These are phyloP conservation scores for Cylindroiulus punctatus DNA, from an alignment of 2,888 invertebrate genomes.

Conservation along the genomic window DNA sequence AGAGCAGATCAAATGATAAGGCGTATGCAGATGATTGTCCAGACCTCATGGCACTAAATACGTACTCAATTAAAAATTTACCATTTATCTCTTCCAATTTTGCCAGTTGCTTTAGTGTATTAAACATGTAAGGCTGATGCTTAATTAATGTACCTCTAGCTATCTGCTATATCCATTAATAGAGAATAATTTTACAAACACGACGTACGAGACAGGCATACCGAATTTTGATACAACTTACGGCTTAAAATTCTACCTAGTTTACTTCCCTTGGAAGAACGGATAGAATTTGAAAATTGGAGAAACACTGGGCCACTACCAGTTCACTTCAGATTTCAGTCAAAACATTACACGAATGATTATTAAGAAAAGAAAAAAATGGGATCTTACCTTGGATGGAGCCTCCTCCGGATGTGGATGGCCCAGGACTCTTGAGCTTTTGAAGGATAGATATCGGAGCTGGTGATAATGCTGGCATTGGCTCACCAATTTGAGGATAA, in stretches of 20 bases:
- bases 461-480: slow-evolving; percentile 47
- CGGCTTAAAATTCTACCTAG: background rate
- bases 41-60: background rate
- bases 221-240: slow-evolving; percentile 10
- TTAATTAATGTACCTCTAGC: background rate
- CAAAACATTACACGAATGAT: slow-evolving; percentile 5
- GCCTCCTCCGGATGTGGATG: slow-evolving; percentile 51
- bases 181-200: background rate
- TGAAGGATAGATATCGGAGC: slow-evolving; percentile 54
- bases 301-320: slow-evolving; percentile 53
- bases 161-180: background rate
- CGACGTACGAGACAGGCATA: slow-evolving; percentile 36
- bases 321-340: slow-evolving; percentile 54
- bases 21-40: background rate
- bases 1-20: background rate
- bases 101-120: background rate
- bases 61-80: too few species aligned
- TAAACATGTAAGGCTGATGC: slow-evolving; percentile 33
- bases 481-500: slow-evolving; percentile 49
- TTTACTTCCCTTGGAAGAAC: background rate
- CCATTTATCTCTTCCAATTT: background rate
- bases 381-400: slow-evolving; percentile 56
- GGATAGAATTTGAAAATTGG: slow-evolving; percentile 27
- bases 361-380: background rate
- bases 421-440: slow-evolving; percentile 53